Evolutionary conservation across 1,140 invertebrate species (phyloP), one percentile per base, ranked within the genome.

Genomic region (Scaptomyza pallida): DNA sequence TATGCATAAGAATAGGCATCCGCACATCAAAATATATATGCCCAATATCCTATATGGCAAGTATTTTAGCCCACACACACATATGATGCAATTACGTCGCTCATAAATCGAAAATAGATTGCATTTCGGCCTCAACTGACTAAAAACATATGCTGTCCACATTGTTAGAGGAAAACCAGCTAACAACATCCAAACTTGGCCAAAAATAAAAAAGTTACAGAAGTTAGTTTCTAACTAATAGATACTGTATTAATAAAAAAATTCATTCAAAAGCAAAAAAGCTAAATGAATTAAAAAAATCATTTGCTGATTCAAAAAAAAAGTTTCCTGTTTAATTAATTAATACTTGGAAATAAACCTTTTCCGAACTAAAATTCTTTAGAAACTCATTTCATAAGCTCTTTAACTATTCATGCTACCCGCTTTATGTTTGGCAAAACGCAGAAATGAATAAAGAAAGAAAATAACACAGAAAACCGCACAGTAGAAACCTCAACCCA

Each of bases 41-140:
- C 52, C 9, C 15, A 35, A 51, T 43, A 43, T 56, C 16, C 23
- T 37, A 13, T 54, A 37, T 72, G 45, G 17, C 44, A 57, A 63
- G 50, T 52, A 59, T 59, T 41, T 44, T 40, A 35, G 59, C 5
- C 21, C 37, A 48, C n/a, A 35, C 26, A 21, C 2, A 17, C 26
- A 21, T 26, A 52, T 61, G 43, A 69, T 69, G 56, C 65, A 73
- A 73, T 69, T 73, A 69, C 23, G 23, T 13, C 30, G 15, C 37
- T 69, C 57, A 88, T 86, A 86, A 86, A 88, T 86, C 65, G 71
- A 88, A 57, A 72, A 82, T 78, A 81, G 78, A 86, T 78, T 61
- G 43, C 57, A 72, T 68, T 72, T 75, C n/a, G 44, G 65, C 72
- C 52, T 44, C 47, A 62, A 44, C 48, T 57, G 61, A 56, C 65